A percentile compares a stretch with the other conserved stretches of the same genome.
These are phyloP conservation scores for Boloria euphrosyne DNA, from an alignment of 2,888 invertebrate species.

Conservation along the genomic window DNA sequence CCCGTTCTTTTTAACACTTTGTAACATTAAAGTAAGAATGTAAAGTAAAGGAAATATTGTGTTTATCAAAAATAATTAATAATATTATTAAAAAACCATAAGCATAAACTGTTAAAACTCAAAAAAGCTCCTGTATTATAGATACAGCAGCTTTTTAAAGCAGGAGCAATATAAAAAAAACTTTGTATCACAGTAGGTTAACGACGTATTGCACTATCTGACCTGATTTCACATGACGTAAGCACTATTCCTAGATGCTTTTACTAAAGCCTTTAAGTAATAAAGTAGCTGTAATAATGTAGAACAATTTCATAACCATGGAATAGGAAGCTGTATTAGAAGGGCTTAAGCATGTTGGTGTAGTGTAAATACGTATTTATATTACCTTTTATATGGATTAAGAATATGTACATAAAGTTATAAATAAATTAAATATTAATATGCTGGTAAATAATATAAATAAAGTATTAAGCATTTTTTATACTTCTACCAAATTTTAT, in stretches of 20 bases:
- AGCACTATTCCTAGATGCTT: constrained; percentile 36
- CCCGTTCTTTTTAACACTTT: constrained; percentile 12
- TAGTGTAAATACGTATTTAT: too few species aligned
- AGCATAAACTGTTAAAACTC: too few species aligned
- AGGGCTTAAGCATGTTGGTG: neutral
- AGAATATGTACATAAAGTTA: too few species aligned
- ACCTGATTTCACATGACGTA: constrained; percentile 35
- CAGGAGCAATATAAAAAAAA: constrained; percentile 3
- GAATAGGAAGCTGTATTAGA: constrained; percentile 50
- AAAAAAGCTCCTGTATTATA: too few species aligned
- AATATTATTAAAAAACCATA: too few species aligned
- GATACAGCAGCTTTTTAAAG: too few species aligned
- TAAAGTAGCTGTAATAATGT: constrained; percentile 56
- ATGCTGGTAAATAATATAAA: too few species aligned
- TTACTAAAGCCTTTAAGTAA: constrained; percentile 56
- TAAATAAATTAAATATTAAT: too few species aligned
- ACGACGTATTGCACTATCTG: constrained; percentile 28
- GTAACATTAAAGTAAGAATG: constrained; percentile 10
- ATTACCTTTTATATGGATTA: too few species aligned
- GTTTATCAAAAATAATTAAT: too few species aligned
- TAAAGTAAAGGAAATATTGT: neutral
- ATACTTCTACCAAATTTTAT: too few species aligned
- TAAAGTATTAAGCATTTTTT: too few species aligned
- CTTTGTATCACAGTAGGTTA: constrained; percentile 22
- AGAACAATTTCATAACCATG: constrained; percentile 55